Evolutionary conservation across 2,888 invertebrate genomes (phyloP).

Genomic region (Sminthurinus aureus): DNA sequence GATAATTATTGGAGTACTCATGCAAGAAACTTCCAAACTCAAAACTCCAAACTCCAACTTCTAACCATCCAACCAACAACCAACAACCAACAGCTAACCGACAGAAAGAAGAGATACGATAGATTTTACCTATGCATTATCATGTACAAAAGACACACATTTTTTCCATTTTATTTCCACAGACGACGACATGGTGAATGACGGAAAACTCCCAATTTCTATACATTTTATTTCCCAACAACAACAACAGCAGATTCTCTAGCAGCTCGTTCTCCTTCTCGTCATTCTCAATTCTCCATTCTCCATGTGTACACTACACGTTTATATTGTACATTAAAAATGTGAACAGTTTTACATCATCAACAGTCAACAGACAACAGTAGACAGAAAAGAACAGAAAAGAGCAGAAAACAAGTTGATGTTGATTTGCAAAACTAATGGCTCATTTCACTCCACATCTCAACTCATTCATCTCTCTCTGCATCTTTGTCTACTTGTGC

Average conservation of each 20-base stretch:
- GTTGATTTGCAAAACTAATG: slow-evolving; percentile 34
- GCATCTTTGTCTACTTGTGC: not conserved
- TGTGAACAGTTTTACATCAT: no score
- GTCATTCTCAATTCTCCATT: no score
- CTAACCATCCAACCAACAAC: slow-evolving; percentile 33
- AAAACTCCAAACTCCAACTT: no score
- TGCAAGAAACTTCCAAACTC: slow-evolving; percentile 39
- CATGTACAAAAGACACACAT: not conserved
- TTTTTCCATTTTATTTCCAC: not conserved
- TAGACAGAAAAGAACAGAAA: not conserved
- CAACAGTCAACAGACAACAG: not conserved
- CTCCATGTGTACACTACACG: no score
- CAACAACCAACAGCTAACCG: not conserved
- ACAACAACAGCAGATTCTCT: no score
- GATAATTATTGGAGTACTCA: slow-evolving; percentile 45
- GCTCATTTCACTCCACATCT: slow-evolving; percentile 31
- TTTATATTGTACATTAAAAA: no score
- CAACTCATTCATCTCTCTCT: not conserved
- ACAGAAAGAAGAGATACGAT: not conserved
- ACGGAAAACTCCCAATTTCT: not conserved
- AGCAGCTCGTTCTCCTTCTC: no score
- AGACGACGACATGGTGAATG: not conserved
- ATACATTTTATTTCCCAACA: no score
- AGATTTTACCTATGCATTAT: not conserved
- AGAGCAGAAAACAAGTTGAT: not conserved